Evolutionary conservation across 2,797 vertebrate genomes (phyloP).

Genomic region (Pelodytes ibericus): DNA sequence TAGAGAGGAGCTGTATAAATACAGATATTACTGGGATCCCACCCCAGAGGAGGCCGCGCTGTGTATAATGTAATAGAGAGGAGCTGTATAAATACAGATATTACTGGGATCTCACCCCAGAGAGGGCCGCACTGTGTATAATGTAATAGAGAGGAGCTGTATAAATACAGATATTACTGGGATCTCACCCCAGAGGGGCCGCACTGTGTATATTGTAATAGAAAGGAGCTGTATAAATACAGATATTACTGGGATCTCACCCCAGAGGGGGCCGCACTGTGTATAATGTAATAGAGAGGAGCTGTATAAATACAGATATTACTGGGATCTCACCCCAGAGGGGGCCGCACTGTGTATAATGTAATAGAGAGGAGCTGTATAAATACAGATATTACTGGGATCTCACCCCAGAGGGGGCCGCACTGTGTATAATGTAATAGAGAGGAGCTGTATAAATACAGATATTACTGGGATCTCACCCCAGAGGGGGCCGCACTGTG

Average conservation of each 20-base stretch:
- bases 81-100: slow-evolving; percentile 9
- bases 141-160: slow-evolving; percentile 2
- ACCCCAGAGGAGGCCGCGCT: background rate
- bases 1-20: slow-evolving; percentile 5
- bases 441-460: background rate
- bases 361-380: slow-evolving; percentile 13
- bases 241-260: slow-evolving; percentile 17
- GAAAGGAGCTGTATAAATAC: slow-evolving; percentile 23
- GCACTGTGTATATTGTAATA: slow-evolving; percentile 29
- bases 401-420: background rate
- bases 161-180: background rate
- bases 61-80: slow-evolving; percentile 11
- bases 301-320: slow-evolving; percentile 19
- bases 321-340: too few species aligned
- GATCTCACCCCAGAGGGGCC: background rate
- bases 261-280: slow-evolving; percentile 5
- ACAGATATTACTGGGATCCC: background rate
- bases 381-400: slow-evolving; percentile 23
- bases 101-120: background rate
- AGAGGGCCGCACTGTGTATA: slow-evolving; percentile 1
- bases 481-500: background rate
- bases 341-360: slow-evolving; percentile 4
- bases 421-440: slow-evolving; percentile 11
- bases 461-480: too few species aligned
- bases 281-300: slow-evolving; percentile 30